Evolutionary conservation across 2,113 vertebrate species (phyloP), one percentile per base, ranked within the genome.

Genomic region (Hiodon alosoides): DNA sequence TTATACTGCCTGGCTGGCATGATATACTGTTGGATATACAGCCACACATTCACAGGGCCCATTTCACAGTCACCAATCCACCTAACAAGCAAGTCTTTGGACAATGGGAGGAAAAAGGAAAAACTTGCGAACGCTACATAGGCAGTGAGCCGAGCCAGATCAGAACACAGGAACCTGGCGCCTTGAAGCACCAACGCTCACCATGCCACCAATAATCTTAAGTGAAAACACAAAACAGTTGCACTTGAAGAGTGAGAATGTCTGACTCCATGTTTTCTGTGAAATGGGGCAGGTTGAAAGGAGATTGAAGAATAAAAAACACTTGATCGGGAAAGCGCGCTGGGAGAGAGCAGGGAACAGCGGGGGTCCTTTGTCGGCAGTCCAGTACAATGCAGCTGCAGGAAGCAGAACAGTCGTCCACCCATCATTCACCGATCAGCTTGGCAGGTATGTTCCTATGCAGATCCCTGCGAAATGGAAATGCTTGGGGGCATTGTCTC

Each of bases 371-470:
- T 64, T 9, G 7, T 67, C 7, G 65, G 7, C n/a, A 51, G 55
- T 48, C 47, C 13, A 3, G n/a, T 14, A 50, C 1, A 17, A 17
- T n/a, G 7, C 51, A 54, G 59, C 58, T n/a, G 5, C 55, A 48
- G 54, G 11, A 52, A 17, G 11, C 55, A 5, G 3, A 14, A 48
- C 6, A 50, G 0, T 5, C 68, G 0, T 72, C 4, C 14, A 7
- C 11, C 58, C 46, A 16, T 72, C n/a, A 60, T 46, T 50, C 5
- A 47, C 57, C 13, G 55, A 13, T 80, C 74, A 54, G 77, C 69
- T 50, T 71, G 55, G 48, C 74, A 8, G 57, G 16, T 5, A 47
- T 58, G 1, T 67, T 64, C 54, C 67, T 75, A 61, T 4, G 60
- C 11, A 47, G 10, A 59, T 53, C 10, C 14, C 64, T 48, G 7